Conservation (phyloP, 1,140 invertebrate species). For the Pseudomyrmex gracilis region DNA sequence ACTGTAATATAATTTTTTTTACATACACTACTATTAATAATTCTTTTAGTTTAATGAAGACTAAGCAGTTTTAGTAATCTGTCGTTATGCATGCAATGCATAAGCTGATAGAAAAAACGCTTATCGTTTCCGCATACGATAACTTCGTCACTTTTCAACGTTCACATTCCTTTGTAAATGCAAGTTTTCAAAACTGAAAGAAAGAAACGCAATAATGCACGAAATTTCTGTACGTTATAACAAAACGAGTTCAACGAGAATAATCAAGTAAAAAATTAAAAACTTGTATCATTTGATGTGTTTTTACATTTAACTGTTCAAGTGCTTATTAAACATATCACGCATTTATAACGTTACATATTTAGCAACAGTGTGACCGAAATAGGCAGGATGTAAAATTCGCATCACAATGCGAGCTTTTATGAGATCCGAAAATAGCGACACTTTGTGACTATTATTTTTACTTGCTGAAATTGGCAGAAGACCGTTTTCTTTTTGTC, state of each 20-base stretch:
- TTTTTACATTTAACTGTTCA: not conserved
- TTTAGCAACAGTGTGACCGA: slow-evolving; percentile 23
- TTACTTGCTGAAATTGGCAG: not conserved
- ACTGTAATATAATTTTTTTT: no score
- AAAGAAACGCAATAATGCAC: not conserved
- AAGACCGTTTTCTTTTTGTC: not conserved
- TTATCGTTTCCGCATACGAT: slow-evolving; percentile 30
- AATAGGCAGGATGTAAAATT: slow-evolving; percentile 61
- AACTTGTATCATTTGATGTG: not conserved
- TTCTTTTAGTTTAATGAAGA: no score
- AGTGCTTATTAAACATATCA: slow-evolving; percentile 6
- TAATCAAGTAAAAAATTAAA: not conserved
- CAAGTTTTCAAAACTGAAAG: not conserved
- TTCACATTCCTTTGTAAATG: not conserved
- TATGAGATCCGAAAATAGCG: slow-evolving; percentile 69
- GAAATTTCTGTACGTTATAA: not conserved
- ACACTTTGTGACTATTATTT: slow-evolving; percentile 63
- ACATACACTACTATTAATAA: no score
- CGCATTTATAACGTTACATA: not conserved
- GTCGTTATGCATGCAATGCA: slow-evolving; percentile 27
- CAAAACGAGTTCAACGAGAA: not conserved
- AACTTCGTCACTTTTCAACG: not conserved
- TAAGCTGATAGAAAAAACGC: slow-evolving; percentile 34
- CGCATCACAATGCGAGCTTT: slow-evolving; percentile 64
- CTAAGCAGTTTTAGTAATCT: no score